phyloP scores from a whole-genome alignment of 2,888 invertebrate species.

The Galeruca laticollis region DNA sequence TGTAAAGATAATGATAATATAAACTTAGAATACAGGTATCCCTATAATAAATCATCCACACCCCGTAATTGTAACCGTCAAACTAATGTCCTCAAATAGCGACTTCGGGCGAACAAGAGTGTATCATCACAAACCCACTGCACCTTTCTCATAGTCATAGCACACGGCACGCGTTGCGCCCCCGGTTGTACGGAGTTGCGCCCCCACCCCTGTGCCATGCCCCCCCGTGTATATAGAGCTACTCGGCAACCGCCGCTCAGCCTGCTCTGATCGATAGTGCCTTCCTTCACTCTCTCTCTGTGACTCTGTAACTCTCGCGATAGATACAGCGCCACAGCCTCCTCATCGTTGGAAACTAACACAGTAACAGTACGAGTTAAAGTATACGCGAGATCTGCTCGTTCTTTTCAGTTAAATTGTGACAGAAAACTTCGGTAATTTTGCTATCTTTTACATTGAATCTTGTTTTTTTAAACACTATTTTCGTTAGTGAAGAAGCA shows the following conservation, averaged over 20 bases:
- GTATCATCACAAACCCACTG: conserved; percentile 7
- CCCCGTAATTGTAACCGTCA: not conserved
- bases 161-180: conserved; percentile 12
- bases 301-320: conserved; percentile 16
- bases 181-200: not conserved
- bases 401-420: conserved; percentile 3
- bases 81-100: conserved; percentile 5
- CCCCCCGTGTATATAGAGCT: conserved; percentile 20
- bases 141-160: conserved; percentile 2
- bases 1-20: not conserved
- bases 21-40: not conserved
- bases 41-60: not conserved
- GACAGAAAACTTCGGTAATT: not conserved
- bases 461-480: not conserved
- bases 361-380: conserved; percentile 7
- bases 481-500: not conserved
- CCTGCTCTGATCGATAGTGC: conserved; percentile 28
- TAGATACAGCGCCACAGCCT: conserved; percentile 21
- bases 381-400: not conserved
- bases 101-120: not conserved
- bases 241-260: conserved; percentile 20
- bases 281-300: conserved; percentile 16
- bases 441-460: not conserved
- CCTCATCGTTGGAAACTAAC: conserved; percentile 9
- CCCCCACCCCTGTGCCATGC: conserved; percentile 13